Base-by-base conservation (phyloP, 2,888 invertebrate species). In the Macaria notata region DNA sequence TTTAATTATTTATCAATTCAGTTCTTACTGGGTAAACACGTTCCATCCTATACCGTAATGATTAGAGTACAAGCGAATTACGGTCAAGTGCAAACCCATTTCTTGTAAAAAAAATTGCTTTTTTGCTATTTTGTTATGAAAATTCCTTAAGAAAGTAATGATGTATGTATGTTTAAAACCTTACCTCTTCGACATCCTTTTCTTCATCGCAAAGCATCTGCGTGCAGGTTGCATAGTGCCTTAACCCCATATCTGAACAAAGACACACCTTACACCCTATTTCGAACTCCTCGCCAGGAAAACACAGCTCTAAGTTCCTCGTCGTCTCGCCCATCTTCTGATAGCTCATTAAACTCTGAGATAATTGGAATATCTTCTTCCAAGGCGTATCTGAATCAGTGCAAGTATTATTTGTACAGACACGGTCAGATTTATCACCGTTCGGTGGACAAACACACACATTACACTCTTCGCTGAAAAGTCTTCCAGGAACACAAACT, bases 381-480 rank as follows among this genome's bases (percentile, higher is more conserved):
- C 83, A 81, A 3, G 79, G 72, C 1, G 73, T 65, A 9, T 74
- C 76, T 0, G 63, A 46, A n/a, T 78, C 79, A 0, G 68, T 53
- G 43, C 90, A 91, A 0, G 68, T 76, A 43, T 81, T 75, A 3
- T 82, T 79, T 0, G 88, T 87, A 48, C 90, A 91, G 0, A 78
- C 82, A 61, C 71, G 79, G 19, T 84, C 84, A 4, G 62, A 61
- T 58, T 83, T 88, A 8, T 84, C 69, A 0, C 90, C 88, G 49
- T 84, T 86, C 0, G 79, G 79, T 29, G 90, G 86, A 60, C 92
- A 92, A 0, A 88, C 75, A 54, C 92, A 92, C 0, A 88, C 81
- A 55, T 91, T 91, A 58, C 92, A 92, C 30, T 79, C 83, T 4
- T 83, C 78, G 49, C 83, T 84, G 58, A 91, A 92, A 1, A 87